These are phyloP conservation scores for Bombus ignitus DNA, from an alignment of 1,140 invertebrate species.

Conservation along the genomic window DNA sequence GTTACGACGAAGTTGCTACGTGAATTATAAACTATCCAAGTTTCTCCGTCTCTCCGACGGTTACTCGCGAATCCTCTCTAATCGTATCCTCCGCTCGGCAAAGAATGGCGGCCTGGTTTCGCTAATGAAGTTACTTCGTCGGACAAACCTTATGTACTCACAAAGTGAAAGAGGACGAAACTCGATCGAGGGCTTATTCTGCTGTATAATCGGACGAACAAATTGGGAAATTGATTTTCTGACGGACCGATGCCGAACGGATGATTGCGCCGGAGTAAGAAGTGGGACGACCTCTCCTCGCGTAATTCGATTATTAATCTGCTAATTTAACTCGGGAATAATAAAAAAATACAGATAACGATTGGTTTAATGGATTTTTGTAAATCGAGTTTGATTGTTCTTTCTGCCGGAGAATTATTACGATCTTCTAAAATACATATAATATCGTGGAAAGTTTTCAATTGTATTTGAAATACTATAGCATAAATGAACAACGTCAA, in stretches of 20 bases:
- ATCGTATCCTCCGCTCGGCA: constrained; percentile 67
- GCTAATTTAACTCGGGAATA: neutral
- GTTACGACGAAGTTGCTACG: constrained; percentile 74
- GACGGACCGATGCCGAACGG: constrained; percentile 1
- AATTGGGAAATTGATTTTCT: constrained; percentile 34
- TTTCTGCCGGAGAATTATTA: neutral
- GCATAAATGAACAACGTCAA: too few species aligned
- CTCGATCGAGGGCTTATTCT: constrained; percentile 15
- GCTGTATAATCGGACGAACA: constrained; percentile 27
- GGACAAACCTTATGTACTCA: constrained; percentile 48
- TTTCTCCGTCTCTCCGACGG: constrained; percentile 24
- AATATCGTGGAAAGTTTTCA: too few species aligned
- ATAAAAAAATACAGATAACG: neutral
- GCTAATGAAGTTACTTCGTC: constrained; percentile 70
- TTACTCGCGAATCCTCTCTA: constrained; percentile 62
- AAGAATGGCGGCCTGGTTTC: constrained; percentile 74
- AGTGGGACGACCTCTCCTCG: neutral
- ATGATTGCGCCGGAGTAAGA: neutral
- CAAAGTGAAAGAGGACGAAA: constrained; percentile 23
- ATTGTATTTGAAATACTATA: too few species aligned
- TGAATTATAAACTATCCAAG: constrained; percentile 75
- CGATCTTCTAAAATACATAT: neutral
- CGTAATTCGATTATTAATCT: neutral
- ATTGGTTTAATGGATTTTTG: neutral
- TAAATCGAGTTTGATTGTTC: neutral